Evolutionary conservation across 2,113 vertebrate genomes (phyloP).

Genomic region (Spheniscus mendiculus): DNA sequence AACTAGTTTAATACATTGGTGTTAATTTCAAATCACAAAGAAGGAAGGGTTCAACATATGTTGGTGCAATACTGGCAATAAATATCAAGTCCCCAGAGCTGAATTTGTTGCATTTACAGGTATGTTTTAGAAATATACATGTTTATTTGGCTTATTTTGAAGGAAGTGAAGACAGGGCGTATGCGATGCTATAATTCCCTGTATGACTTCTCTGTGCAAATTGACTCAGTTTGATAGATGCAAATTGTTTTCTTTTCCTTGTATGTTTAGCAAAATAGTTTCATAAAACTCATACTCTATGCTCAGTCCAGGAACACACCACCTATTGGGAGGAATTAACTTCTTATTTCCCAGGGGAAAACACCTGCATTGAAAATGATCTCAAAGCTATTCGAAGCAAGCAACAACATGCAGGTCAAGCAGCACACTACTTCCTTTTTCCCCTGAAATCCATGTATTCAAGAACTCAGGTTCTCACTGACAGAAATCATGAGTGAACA

Average conservation of each 20-base stretch:
- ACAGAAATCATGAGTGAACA: background rate
- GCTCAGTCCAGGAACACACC: background rate
- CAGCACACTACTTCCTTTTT: background rate
- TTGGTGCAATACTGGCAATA: background rate
- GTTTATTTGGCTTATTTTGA: background rate
- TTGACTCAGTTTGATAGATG: background rate
- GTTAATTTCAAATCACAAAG: constrained; percentile 15
- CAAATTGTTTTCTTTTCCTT: background rate
- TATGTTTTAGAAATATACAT: background rate
- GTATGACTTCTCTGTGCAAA: background rate
- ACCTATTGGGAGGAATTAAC: background rate
- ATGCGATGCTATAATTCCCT: background rate
- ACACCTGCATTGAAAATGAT: background rate
- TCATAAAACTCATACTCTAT: background rate
- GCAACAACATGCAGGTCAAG: background rate
- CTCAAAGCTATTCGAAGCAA: background rate
- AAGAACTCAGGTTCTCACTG: background rate
- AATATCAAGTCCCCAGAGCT: background rate
- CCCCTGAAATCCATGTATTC: background rate
- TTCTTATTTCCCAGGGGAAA: background rate
- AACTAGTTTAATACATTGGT: background rate
- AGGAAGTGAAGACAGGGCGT: background rate
- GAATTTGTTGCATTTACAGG: background rate
- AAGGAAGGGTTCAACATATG: background rate
- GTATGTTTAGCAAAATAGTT: background rate